Evolutionary conservation across 2,113 vertebrate genomes (phyloP), one percentile per base, ranked within the genome.

Genomic region (Hippopotamus amphibius): DNA sequence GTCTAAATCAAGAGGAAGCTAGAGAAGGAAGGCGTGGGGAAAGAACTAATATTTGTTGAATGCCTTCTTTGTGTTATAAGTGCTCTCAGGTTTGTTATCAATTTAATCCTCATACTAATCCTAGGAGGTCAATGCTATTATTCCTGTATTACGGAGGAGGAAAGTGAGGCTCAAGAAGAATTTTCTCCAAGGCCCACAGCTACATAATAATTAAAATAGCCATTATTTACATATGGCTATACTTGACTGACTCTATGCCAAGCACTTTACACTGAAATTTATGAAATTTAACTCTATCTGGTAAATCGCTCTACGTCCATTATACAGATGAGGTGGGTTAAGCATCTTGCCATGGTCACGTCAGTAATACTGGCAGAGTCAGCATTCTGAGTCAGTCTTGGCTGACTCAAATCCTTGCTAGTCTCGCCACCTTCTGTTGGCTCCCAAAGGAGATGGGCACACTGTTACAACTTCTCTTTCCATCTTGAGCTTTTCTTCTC

Each of bases 1-100:
- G 57, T 88, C 65, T 41, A 85, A 88, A 82, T 79, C 48, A 37
- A 26, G 84, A 89, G n/a, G 61, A 87, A 68, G 22, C 63, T 17
- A 37, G 11, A 90, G 61, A 66, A 95, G 37, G 53, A 57, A 88
- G 43, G 33, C 3, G 13, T 93, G 10, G 22, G 14, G 26, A 55
- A 84, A 95, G 59, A 88, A 93, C 30, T 76, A 71, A 83, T 84
- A 90, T 81, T 77, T 68, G 85, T 7, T 71, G 33, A 81, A 88
- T 66, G 57, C 5, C 65, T 84, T 92, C 65, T 82, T 86, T 94
- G 93, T 69, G 24, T 89, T 74, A 13, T 66, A 37, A 93, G 41
- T 41, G 57, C 33, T 81, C 59, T 88, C 48, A 63, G 30, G 48
- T 88, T 94, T 92, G 86, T 82, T 74, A 92, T 88, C 85, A 85